Percentiles rank a stretch among this genome's conserved stretches.
Evolutionary conservation across 1,140 invertebrate species (phyloP).

Genomic region (Mya arenaria): DNA sequence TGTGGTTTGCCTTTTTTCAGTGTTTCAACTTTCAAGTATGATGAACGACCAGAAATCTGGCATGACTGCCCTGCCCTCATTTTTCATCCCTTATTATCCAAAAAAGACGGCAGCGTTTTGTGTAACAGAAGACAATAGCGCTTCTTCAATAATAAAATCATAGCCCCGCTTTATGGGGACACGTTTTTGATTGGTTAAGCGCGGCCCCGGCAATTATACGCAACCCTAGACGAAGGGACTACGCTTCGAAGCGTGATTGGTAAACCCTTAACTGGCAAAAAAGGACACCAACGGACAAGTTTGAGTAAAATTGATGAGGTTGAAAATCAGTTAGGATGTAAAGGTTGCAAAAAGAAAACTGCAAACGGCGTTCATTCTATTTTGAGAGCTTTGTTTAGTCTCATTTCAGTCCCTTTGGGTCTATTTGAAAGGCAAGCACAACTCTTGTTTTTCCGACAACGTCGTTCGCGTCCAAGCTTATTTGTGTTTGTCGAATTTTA

Average conservation of each 20-base stretch:
- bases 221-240: neutral
- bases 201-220: constrained; percentile 24
- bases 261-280: neutral
- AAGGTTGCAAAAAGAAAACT: constrained; percentile 49
- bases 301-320: constrained; percentile 46
- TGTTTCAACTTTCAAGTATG: constrained; percentile 46
- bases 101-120: constrained; percentile 47
- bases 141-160: constrained; percentile 15
- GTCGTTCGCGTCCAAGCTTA: no score
- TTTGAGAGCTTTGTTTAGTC: constrained; percentile 19
- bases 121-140: constrained; percentile 52
- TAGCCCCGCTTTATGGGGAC: neutral
- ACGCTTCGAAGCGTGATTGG: neutral
- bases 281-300: constrained; percentile 12
- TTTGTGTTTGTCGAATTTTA: no score
- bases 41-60: constrained; percentile 34
- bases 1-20: constrained; percentile 34
- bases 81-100: constrained; percentile 56
- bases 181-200: constrained; percentile 30
- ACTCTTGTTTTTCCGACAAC: no score
- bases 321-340: constrained; percentile 33
- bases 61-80: constrained; percentile 36
- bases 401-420: no score
- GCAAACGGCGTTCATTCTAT: constrained; percentile 8
- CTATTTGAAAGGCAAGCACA: no score